Conservation (phyloP, 1,140 invertebrate species). For the Meloidogyne hapla region DNA sequence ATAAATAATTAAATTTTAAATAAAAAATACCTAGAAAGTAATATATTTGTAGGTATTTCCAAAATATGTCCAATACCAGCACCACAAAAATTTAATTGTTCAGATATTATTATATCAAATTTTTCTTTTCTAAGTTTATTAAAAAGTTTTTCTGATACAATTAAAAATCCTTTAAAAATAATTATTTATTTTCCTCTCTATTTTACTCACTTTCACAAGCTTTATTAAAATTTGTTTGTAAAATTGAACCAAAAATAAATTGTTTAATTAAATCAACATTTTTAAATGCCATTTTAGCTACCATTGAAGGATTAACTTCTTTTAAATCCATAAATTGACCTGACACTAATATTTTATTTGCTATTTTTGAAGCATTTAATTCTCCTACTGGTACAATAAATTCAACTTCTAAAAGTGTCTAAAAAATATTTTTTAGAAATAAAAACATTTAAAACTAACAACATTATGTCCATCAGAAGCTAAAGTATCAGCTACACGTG, state of each 20-base stretch:
- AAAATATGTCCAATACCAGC: conserved; percentile 31
- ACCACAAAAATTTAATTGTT: conserved; percentile 46
- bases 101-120: conserved; percentile 36
- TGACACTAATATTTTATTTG: not conserved
- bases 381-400: conserved; percentile 11
- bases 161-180: conserved; percentile 24
- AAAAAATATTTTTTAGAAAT: too few species aligned
- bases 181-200: not conserved
- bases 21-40: conserved; percentile 29
- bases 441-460: not conserved
- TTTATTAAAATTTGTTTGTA: not conserved
- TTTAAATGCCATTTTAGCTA: conserved; percentile 4
- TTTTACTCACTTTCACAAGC: conserved; percentile 16
- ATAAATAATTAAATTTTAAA: not conserved
- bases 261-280: not conserved
- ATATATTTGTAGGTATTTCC: conserved; percentile 30
- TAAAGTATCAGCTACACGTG: conserved; percentile 34
- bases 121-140: conserved; percentile 25
- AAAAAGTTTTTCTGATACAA: conserved; percentile 22
- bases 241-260: not conserved
- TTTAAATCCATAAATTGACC: conserved; percentile 12
- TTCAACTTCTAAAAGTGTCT: conserved; percentile 29
- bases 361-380: conserved; percentile 13
- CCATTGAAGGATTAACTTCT: not conserved
- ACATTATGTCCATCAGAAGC: conserved; percentile 25